These are phyloP conservation scores for Drosophila grimshawi DNA, from an alignment of 1,140 invertebrate species.

Conservation along the genomic window DNA sequence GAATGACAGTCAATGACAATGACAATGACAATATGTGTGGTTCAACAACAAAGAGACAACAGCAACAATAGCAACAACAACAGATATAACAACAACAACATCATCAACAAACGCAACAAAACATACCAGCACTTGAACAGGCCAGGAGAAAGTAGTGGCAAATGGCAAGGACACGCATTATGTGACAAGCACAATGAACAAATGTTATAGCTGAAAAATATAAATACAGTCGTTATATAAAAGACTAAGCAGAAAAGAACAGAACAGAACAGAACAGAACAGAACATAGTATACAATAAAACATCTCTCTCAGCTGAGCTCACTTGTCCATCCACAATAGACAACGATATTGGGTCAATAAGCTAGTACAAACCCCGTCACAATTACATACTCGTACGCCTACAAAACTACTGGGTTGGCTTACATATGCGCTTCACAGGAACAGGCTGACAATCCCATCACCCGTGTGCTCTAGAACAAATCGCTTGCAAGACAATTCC, in stretches of 20 bases:
- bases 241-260: background rate
- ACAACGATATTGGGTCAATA: slow-evolving; percentile 17
- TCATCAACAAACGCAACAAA: slow-evolving; percentile 2
- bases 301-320: slow-evolving; percentile 23
- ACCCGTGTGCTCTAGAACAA: no score
- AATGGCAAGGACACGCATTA: slow-evolving; percentile 53
- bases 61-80: slow-evolving; percentile 9
- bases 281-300: background rate
- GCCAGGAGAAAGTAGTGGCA: slow-evolving; percentile 39
- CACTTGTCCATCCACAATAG: slow-evolving; percentile 6
- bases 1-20: slow-evolving; percentile 48
- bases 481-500: no score
- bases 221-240: slow-evolving; percentile 34
- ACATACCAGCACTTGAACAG: slow-evolving; percentile 13
- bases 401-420: background rate
- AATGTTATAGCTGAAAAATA: slow-evolving; percentile 20
- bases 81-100: no score
- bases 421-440: no score
- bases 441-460: background rate
- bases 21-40: slow-evolving; percentile 40
- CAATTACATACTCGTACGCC: slow-evolving; percentile 7
- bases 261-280: background rate
- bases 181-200: slow-evolving; percentile 39
- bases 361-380: slow-evolving; percentile 4
- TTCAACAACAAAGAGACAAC: slow-evolving; percentile 31